Evolutionary conservation across 1,140 invertebrate species (phyloP).

Genomic region (Drosophila pandora): DNA sequence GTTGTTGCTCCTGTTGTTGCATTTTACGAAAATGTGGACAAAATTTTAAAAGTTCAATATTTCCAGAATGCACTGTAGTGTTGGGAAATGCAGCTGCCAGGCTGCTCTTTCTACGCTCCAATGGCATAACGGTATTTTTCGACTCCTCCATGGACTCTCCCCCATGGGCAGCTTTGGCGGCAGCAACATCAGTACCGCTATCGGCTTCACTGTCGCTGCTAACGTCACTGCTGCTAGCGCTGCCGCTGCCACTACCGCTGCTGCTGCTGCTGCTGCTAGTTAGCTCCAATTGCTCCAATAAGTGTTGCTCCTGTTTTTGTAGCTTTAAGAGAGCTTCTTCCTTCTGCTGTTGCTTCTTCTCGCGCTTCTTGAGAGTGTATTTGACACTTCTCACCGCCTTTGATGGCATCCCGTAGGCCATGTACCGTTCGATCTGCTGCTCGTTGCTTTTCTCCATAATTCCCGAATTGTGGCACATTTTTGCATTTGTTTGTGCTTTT

Average conservation of each 20-base stretch:
- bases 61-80: slow-evolving; percentile 17
- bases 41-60: slow-evolving; percentile 45
- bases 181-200: slow-evolving; percentile 32
- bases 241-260: slow-evolving; percentile 15
- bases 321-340: slow-evolving; percentile 28
- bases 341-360: slow-evolving; percentile 44
- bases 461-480: slow-evolving; percentile 80
- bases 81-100: not conserved
- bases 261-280: slow-evolving; percentile 20
- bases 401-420: slow-evolving; percentile 75
- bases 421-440: slow-evolving; percentile 77
- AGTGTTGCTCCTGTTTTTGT: slow-evolving; percentile 21
- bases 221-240: slow-evolving; percentile 4
- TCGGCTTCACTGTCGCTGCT: slow-evolving; percentile 31
- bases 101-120: slow-evolving; percentile 4
- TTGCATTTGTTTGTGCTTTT: slow-evolving; percentile 69
- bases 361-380: slow-evolving; percentile 73
- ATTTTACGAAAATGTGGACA: slow-evolving; percentile 65
- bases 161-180: not conserved
- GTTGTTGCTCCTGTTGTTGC: slow-evolving; percentile 40
- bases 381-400: slow-evolving; percentile 76
- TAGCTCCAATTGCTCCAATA: slow-evolving; percentile 28
- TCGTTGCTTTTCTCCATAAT: slow-evolving; percentile 68
- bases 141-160: not conserved
- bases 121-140: not conserved